Conservation (phyloP, 2,113 vertebrate species). For the Oncorhynchus nerka region DNA sequence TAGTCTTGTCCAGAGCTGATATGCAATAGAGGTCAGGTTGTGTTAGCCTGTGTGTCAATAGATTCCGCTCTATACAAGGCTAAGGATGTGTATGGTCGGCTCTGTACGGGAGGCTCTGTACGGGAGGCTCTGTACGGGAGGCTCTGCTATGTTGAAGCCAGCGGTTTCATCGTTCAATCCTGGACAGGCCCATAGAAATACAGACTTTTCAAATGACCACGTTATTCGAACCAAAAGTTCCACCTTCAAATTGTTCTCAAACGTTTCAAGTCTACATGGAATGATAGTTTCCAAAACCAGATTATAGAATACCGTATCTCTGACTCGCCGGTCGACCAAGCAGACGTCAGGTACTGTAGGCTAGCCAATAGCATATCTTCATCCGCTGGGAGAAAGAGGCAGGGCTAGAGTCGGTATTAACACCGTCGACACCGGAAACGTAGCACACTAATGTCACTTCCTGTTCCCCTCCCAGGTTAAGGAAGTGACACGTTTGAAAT, state of each 20-base stretch:
- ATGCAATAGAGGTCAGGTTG: too few species aligned
- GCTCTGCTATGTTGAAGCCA: too few species aligned
- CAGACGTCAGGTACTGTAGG: conserved; percentile 3
- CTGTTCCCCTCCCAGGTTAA: background rate
- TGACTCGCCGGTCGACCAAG: background rate
- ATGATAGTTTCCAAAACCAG: too few species aligned
- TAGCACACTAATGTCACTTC: background rate
- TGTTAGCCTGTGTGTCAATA: too few species aligned
- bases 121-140: too few species aligned
- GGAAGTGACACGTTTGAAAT: background rate
- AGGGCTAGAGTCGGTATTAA: background rate
- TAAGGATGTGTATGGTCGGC: too few species aligned
- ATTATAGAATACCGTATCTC: background rate
- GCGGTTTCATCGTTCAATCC: too few species aligned
- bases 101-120: too few species aligned
- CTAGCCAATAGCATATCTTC: conserved; percentile 4
- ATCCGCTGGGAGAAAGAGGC: background rate
- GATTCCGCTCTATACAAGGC: too few species aligned
- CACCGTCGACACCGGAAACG: background rate
- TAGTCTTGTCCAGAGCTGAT: too few species aligned
- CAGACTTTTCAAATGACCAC: background rate
- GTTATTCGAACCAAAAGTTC: background rate
- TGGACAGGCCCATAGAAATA: too few species aligned
- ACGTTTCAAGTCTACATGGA: background rate
- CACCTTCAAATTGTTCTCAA: background rate